These are phyloP conservation scores for Hydropotes inermis DNA, from an alignment of 2,113 vertebrate genomes.

Conservation along the genomic window DNA sequence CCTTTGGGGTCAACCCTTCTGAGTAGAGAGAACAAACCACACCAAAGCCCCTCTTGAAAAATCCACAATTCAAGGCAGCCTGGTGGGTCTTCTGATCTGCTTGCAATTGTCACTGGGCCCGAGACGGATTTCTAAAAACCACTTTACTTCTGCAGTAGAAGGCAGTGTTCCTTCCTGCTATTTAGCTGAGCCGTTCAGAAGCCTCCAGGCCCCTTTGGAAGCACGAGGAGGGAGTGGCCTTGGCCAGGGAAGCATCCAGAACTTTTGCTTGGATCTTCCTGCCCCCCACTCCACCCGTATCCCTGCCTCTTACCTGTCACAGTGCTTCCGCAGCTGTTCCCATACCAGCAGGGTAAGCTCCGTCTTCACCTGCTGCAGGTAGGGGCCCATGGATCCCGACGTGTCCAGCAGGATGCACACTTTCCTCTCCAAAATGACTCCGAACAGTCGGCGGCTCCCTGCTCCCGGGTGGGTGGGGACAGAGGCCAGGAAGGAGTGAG, in stretches of 20 bases:
- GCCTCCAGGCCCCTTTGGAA: no score
- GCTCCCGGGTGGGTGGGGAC: neutral
- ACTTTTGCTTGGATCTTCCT: no score
- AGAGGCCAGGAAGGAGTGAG: neutral
- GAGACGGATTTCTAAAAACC: neutral
- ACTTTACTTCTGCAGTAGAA: neutral
- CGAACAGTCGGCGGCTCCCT: slow-evolving; percentile 87
- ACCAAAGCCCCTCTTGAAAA: neutral
- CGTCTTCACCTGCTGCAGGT: slow-evolving; percentile 76
- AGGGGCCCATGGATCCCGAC: slow-evolving; percentile 84
- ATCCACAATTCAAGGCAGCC: neutral
- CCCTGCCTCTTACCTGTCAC: slow-evolving; percentile 76
- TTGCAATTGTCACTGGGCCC: neutral
- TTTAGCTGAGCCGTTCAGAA: neutral
- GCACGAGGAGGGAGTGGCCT: neutral
- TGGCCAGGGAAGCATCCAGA: neutral
- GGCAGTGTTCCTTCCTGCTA: neutral
- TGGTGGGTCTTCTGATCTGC: neutral
- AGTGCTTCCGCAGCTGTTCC: slow-evolving; percentile 85
- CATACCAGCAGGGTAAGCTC: slow-evolving; percentile 86
- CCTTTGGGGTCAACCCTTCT: neutral
- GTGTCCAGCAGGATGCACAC: slow-evolving; percentile 87
- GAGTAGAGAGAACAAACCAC: neutral
- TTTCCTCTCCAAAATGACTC: slow-evolving; percentile 82
- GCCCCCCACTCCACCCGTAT: accelerated